Evolutionary conservation across 2,113 vertebrate species (phyloP), one percentile per base, ranked within the genome.

Genomic region (Catharus bicknelli): DNA sequence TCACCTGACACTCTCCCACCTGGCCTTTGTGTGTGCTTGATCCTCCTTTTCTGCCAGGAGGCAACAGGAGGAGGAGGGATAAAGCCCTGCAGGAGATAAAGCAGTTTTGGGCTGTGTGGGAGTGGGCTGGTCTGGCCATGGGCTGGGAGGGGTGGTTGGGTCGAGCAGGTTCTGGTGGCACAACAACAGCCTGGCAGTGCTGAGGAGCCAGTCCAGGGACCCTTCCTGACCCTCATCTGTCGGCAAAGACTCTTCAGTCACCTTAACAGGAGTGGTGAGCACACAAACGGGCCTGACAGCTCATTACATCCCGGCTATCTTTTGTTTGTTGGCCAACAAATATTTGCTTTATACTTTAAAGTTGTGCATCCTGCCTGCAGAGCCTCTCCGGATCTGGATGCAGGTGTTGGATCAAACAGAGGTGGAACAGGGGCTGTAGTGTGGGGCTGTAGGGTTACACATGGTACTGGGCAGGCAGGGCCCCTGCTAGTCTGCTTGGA

Each of bases 101-200:
- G 20, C 15, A 13, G 8, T 53, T n/a, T 67, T n/a, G 63, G 26
- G 54, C 34, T 34, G 5, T 1, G 3, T 69, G 42, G n/a, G 54
- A 50, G 5, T 22, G 18, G 55, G 34, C 47, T 42, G 79, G 1
- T 15, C 19, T 73, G 78, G 59, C 42, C 8, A 4, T 40, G 51
- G 11, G 3, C 38, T 32, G 66, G 42, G 2, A 54, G 66, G 47
- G 51, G 3, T 36, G 40, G 7, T 30, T n/a, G 78, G 42, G 26
- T 50, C 0, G 1, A 55, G 67, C 38, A 34, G 38, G 16, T 0
- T 0, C 36, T n/a, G 45, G 40, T 34, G 51, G 58, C 53, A 45
- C 53, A 51, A n/a, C 14, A n/a, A 9, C n/a, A 64, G 68, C 68
- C 54, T 3, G 38, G 53, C 53, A 64, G 51, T 0, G 0, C 78